phyloP scores from a whole-genome alignment of 2,113 vertebrate genomes.

The Austrofundulus limnaeus region DNA sequence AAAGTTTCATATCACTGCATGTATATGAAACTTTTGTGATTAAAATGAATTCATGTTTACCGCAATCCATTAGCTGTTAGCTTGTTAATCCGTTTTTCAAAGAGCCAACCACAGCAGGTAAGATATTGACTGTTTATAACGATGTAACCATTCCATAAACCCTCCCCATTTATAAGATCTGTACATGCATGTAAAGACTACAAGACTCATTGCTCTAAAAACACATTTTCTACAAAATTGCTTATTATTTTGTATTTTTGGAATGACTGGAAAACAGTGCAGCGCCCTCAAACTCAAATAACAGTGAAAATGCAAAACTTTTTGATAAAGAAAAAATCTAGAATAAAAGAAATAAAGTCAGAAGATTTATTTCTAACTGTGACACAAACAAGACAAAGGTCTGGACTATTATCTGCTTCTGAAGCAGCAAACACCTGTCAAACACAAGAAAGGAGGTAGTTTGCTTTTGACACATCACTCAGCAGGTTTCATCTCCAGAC shows the following conservation, averaged over 20 bases:
- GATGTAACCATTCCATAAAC: slow-evolving; percentile 11
- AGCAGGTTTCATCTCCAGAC: slow-evolving; percentile 4
- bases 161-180: slow-evolving; percentile 46
- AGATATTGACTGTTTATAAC: slow-evolving; percentile 51
- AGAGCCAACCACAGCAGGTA: too few relatives aligned
- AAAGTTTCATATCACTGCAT: too few relatives aligned
- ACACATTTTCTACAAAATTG: slow-evolving; percentile 57
- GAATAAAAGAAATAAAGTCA: too few relatives aligned
- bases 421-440: slow-evolving; percentile 41
- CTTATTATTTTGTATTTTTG: slow-evolving; percentile 39
- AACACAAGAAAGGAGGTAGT: slow-evolving; percentile 13
- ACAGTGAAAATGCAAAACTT: slow-evolving; percentile 9
- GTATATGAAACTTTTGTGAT: too few relatives aligned
- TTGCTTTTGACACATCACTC: slow-evolving; percentile 21
- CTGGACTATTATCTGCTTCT: slow-evolving; percentile 26
- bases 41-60: too few relatives aligned
- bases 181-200: slow-evolving; percentile 55
- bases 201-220: slow-evolving; percentile 68
- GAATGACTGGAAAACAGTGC: slow-evolving; percentile 46
- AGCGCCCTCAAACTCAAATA: slow-evolving; percentile 38
- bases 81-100: too few relatives aligned
- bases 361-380: slow-evolving; percentile 28
- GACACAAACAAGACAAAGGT: slow-evolving; percentile 29
- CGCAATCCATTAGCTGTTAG: too few relatives aligned
- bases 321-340: too few relatives aligned